Evolutionary conservation across 2,113 vertebrate species (phyloP).

Genomic region (Taxidea taxus): DNA sequence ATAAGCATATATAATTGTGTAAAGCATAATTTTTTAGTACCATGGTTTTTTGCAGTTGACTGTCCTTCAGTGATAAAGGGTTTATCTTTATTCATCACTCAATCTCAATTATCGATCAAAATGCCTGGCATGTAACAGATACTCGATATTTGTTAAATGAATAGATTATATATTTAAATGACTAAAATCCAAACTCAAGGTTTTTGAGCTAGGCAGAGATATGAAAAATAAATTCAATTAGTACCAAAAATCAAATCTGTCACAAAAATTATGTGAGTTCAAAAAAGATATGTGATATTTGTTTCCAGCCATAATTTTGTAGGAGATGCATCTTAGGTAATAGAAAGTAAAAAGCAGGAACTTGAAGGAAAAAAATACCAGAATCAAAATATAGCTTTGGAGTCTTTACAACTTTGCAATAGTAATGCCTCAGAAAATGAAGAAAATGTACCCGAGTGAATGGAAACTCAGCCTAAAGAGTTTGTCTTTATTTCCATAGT

Average conservation of each 20-base stretch:
- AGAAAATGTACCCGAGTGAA: neutral
- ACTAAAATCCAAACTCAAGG: constrained; percentile 23
- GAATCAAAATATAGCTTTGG: neutral
- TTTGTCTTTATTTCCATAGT: constrained; percentile 32
- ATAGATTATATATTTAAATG: neutral
- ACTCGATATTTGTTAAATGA: neutral
- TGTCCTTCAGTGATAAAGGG: neutral
- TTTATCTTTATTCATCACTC: neutral
- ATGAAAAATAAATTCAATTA: constrained; percentile 39
- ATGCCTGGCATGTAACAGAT: neutral
- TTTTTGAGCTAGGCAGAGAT: neutral
- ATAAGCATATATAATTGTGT: neutral
- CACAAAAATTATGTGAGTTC: neutral
- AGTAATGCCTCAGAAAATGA: neutral
- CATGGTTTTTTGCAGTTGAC: neutral
- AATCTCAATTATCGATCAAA: neutral
- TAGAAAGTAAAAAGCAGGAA: neutral
- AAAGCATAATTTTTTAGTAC: neutral
- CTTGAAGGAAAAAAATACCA: neutral
- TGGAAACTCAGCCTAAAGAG: constrained; percentile 22
- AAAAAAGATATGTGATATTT: neutral
- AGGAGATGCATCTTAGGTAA: neutral
- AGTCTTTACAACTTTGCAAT: neutral
- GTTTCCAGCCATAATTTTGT: neutral
- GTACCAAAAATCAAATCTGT: neutral